Base-by-base conservation (phyloP, 2,888 invertebrate genomes). In the Tipula helvola region DNA sequence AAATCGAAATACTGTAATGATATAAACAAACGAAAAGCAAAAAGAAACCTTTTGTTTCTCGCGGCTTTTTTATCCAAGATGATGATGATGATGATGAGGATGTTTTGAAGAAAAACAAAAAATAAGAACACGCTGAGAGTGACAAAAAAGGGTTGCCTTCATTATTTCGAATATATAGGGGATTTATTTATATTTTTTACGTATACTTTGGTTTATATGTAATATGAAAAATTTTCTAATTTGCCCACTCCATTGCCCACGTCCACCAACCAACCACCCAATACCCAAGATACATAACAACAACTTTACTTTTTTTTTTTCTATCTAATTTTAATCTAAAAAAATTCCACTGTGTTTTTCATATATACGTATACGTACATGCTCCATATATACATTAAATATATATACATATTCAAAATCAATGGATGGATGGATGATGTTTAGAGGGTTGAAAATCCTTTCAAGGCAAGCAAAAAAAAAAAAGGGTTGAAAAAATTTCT, bases 281-380 rank as follows among this genome's bases (percentile, higher is more conserved):
- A 71, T 10, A 7, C 71, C 28, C 10, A 10, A 71, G 71, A 71
- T 52, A 52, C 52, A 52, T 52, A 52, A 52, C 1, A 52, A 52
- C 1, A 52, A 52, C 52, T 52, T 52, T 39, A 3, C n/a, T n/a
- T n/a, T 39, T 57, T 16, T 8, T 28, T n/a, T 57, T 71, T 71
- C 71, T 71, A 71, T 71, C 71, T 71, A 71, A 71, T 71, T 71
- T 71, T 71, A 71, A 71, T 71, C 71, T 71, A 71, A 71, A 71
- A 28, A 71, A 71, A 71, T 71, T 71, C 28, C 71, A 71, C 71
- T 28, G 71, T 71, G 71, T 71, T 71, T 71, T 28, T 28, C 71
- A 28, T 71, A 28, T 71, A 28, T 16, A 52, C 28, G 71, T 71
- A 28, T 16, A 52, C 28, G 71, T 71, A 71, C n/a, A 52, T 71